These are phyloP conservation scores for Noctua janthe DNA, from an alignment of 2,888 invertebrate species.

Conservation along the genomic window DNA sequence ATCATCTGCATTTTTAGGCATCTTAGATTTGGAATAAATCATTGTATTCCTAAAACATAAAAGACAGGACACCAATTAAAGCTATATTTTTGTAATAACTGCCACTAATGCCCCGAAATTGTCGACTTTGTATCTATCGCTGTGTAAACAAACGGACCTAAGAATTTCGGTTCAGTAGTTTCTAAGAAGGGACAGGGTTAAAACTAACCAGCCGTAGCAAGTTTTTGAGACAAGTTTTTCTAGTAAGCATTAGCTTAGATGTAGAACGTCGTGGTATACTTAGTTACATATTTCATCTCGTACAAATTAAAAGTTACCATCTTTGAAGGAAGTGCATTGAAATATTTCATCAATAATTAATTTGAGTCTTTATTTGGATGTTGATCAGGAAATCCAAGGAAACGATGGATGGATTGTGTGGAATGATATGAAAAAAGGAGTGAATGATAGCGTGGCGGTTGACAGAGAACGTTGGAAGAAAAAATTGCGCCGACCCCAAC, in stretches of 20 bases:
- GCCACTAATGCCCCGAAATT: constrained; percentile 58
- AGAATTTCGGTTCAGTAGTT: constrained; percentile 86
- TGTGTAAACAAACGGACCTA: constrained; percentile 75
- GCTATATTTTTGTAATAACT: constrained; percentile 7
- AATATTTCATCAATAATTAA: neutral
- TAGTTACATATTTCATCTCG: neutral
- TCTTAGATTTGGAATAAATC: neutral
- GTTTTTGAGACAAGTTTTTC: constrained; percentile 65
- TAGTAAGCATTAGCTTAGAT: constrained; percentile 31
- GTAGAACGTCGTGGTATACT: constrained; percentile 12
- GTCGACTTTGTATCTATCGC: constrained; percentile 69
- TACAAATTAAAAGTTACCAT: neutral
- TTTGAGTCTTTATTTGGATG: neutral
- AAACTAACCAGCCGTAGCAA: constrained; percentile 66
- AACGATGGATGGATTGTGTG: too few relatives aligned
- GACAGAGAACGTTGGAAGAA: too few relatives aligned
- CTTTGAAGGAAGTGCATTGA: neutral
- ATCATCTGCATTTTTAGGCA: too few relatives aligned
- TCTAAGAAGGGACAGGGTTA: constrained; percentile 82
- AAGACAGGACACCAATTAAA: neutral
- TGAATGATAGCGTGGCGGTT: too few relatives aligned
- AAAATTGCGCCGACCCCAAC: too few relatives aligned
- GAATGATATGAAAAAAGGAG: too few relatives aligned
- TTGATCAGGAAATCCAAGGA: too few relatives aligned
- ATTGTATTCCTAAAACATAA: neutral